These are phyloP conservation scores for Anguilla megastoma DNA, from an alignment of 2,797 vertebrate genomes.

Conservation along the genomic window DNA sequence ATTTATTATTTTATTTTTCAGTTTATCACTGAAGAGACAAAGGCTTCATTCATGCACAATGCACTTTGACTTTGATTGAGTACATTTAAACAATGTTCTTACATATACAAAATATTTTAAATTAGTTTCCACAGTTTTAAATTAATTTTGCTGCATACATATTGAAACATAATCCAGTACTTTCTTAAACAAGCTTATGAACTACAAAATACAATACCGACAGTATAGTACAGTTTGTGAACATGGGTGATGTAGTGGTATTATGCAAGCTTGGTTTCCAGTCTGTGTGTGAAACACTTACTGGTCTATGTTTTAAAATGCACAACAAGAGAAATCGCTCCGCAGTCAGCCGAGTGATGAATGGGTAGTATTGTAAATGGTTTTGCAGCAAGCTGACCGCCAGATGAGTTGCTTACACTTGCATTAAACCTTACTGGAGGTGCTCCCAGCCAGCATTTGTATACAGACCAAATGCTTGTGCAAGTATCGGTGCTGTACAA, in stretches of 20 bases:
- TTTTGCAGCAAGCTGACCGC: constrained; percentile 70
- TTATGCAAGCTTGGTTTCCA: constrained; percentile 49
- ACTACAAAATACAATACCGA: background rate
- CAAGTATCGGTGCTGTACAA: constrained; percentile 38
- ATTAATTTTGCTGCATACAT: background rate
- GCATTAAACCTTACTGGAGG: constrained; percentile 58
- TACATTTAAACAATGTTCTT: background rate
- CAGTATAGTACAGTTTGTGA: constrained; percentile 18
- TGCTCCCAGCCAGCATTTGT: constrained; percentile 50
- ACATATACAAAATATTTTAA: background rate
- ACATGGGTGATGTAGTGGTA: constrained; percentile 46
- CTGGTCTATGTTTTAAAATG: constrained; percentile 52
- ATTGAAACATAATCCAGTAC: background rate
- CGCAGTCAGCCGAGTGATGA: constrained; percentile 66
- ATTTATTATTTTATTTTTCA: background rate
- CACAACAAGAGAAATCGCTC: constrained; percentile 56
- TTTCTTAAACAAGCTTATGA: background rate
- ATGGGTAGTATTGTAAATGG: constrained; percentile 68
- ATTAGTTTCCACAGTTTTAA: background rate
- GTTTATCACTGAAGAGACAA: background rate
- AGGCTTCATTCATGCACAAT: background rate
- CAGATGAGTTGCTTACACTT: constrained; percentile 69
- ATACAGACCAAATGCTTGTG: constrained; percentile 51
- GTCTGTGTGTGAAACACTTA: constrained; percentile 50
- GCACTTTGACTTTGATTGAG: background rate